A percentile compares a stretch with the other conserved stretches of the same genome.
These are phyloP conservation scores for Patella depressa DNA, from an alignment of 2,888 invertebrate species.

Conservation along the genomic window DNA sequence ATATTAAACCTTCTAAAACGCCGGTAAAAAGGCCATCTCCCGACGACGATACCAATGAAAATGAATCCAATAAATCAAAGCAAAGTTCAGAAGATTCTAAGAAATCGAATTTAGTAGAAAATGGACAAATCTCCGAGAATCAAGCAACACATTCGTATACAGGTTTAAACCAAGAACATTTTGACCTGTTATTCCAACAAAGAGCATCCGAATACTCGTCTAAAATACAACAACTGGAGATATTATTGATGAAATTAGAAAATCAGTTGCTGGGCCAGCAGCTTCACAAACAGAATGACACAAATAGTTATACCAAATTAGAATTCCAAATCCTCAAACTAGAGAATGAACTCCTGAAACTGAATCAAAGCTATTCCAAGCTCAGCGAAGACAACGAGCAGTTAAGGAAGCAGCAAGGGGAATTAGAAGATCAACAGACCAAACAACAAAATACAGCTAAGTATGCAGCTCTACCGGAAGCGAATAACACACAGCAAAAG, in stretches of 20 bases:
- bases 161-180: slow-evolving; percentile 18
- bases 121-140: too few relatives aligned
- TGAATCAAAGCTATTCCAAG: slow-evolving; percentile 54
- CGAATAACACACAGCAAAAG: slow-evolving; percentile 37
- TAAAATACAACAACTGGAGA: slow-evolving; percentile 58
- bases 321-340: slow-evolving; percentile 62
- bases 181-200: slow-evolving; percentile 35
- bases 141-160: too few relatives aligned
- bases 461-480: slow-evolving; percentile 19
- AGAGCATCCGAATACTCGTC: slow-evolving; percentile 42
- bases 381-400: slow-evolving; percentile 51
- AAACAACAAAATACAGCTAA: slow-evolving; percentile 10
- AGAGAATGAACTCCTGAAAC: slow-evolving; percentile 60
- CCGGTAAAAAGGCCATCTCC: too few relatives aligned
- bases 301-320: slow-evolving; percentile 48
- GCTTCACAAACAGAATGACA: slow-evolving; percentile 54
- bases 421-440: slow-evolving; percentile 42
- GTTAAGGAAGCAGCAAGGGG: slow-evolving; percentile 46
- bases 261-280: slow-evolving; percentile 57
- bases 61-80: too few relatives aligned
- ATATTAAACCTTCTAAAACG: too few relatives aligned
- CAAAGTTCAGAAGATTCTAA: too few relatives aligned
- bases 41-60: too few relatives aligned
- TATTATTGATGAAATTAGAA: slow-evolving; percentile 61
- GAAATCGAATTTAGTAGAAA: too few relatives aligned